A percentile compares a stretch with the other conserved stretches of the same genome.
These are phyloP conservation scores for Sinohyriopsis cumingii DNA, from an alignment of 2,888 invertebrate genomes.

Conservation along the genomic window DNA sequence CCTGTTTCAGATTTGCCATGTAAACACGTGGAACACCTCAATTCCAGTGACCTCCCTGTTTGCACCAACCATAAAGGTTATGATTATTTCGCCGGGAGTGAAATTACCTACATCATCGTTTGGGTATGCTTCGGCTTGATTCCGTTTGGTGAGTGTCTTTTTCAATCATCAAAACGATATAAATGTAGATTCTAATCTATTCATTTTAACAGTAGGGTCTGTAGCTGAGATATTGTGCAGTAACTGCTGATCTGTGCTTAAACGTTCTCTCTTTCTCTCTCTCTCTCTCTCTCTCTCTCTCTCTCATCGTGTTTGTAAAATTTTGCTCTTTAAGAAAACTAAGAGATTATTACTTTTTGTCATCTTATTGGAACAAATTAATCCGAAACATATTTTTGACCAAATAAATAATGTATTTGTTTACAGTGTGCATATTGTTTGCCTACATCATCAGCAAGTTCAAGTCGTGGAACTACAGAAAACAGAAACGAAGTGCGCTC, in stretches of 20 bases:
- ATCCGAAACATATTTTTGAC: background rate
- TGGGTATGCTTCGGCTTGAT: slow-evolving; percentile 93
- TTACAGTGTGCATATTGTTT: slow-evolving; percentile 59
- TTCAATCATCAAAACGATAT: no score
- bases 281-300: background rate
- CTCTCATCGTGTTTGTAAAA: background rate
- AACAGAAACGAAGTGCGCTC: slow-evolving; percentile 31
- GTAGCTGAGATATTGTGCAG: no score
- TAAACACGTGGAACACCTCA: slow-evolving; percentile 72
- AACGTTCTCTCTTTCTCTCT: background rate
- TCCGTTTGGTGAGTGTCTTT: slow-evolving; percentile 79
- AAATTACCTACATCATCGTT: slow-evolving; percentile 96
- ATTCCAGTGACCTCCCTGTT: slow-evolving; percentile 87
- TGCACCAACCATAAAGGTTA: slow-evolving; percentile 92
- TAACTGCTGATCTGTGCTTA: background rate
- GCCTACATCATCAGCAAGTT: slow-evolving; percentile 55
- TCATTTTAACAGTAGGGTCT: no score
- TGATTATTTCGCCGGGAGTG: slow-evolving; percentile 91
- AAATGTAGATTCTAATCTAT: no score
- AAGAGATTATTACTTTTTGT: background rate
- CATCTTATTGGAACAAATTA: no score
- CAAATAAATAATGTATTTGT: background rate
- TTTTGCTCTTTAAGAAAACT: background rate
- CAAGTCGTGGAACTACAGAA: slow-evolving; percentile 49
- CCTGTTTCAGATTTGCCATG: background rate